phyloP scores from a whole-genome alignment of 2,797 vertebrate species.

The Scolopax bukidnonensis region DNA sequence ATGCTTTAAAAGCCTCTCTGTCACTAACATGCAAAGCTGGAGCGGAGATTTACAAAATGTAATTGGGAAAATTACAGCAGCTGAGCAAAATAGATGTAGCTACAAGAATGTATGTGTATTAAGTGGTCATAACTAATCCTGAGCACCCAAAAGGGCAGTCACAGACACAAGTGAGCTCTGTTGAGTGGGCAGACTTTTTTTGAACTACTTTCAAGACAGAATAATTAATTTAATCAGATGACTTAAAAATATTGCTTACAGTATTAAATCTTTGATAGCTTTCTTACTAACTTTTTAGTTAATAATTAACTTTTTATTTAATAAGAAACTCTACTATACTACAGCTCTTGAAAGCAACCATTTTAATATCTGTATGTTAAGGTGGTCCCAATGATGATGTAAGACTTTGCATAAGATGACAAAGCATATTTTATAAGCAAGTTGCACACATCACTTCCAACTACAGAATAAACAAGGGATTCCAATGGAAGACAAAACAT shows the following conservation, averaged over 20 bases:
- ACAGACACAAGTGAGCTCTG: background rate
- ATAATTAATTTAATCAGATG: background rate
- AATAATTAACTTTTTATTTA: too few relatives aligned
- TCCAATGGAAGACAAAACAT: background rate
- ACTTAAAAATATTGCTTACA: background rate
- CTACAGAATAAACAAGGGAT: background rate
- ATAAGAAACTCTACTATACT: background rate
- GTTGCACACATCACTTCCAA: background rate
- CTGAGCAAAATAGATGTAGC: background rate
- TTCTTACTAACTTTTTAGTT: background rate
- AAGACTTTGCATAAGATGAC: background rate
- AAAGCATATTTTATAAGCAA: conserved; percentile 28
- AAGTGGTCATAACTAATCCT: background rate
- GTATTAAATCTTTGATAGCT: background rate
- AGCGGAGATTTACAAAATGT: background rate
- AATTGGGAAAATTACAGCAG: background rate
- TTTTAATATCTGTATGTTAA: conserved; percentile 27
- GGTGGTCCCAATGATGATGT: background rate
- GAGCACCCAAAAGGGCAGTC: background rate
- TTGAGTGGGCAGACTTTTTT: background rate
- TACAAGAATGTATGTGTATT: background rate
- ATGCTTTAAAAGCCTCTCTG: background rate
- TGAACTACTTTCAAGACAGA: background rate
- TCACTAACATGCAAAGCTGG: background rate
- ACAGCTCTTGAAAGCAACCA: background rate